These are phyloP conservation scores for Perdita meconis DNA, from an alignment of 2,888 invertebrate genomes.

Conservation along the genomic window DNA sequence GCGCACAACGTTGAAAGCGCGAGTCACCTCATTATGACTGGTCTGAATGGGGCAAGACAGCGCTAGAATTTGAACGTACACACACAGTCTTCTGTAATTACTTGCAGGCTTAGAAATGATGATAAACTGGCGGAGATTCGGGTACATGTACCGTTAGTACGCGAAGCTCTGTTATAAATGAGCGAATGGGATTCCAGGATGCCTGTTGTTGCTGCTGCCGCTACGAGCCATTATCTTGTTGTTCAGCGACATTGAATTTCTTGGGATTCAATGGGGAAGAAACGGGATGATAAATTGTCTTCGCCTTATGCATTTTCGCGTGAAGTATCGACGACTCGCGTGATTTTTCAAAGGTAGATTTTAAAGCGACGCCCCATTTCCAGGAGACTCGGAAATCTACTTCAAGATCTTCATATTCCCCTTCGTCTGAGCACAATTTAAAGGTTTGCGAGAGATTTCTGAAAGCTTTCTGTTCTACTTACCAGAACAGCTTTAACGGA, in stretches of 20 bases:
- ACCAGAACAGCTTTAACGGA: too few relatives aligned
- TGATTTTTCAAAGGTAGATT: background rate
- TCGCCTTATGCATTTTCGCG: background rate
- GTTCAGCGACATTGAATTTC: constrained; percentile 15
- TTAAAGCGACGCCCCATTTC: background rate
- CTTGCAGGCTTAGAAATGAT: constrained; percentile 56
- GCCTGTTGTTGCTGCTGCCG: constrained; percentile 27
- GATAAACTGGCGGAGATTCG: constrained; percentile 53
- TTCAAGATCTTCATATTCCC: background rate
- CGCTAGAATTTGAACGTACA: constrained; percentile 43
- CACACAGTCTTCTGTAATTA: constrained; percentile 44
- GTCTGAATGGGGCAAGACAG: constrained; percentile 34
- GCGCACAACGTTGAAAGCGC: constrained; percentile 35
- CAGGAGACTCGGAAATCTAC: background rate
- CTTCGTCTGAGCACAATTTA: too few relatives aligned
- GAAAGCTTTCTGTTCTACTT: too few relatives aligned
- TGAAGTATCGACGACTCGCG: background rate
- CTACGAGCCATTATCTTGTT: constrained; percentile 6
- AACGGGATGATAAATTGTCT: constrained; percentile 19
- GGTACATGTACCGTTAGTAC: constrained; percentile 24
- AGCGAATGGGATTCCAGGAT: constrained; percentile 44
- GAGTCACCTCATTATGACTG: constrained; percentile 61
- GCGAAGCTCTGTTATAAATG: constrained; percentile 42
- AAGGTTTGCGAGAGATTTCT: too few relatives aligned
- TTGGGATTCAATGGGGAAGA: background rate